Evolutionary conservation across 2,888 invertebrate genomes (phyloP).

Genomic region (Pycnomerus fuliginosus): DNA sequence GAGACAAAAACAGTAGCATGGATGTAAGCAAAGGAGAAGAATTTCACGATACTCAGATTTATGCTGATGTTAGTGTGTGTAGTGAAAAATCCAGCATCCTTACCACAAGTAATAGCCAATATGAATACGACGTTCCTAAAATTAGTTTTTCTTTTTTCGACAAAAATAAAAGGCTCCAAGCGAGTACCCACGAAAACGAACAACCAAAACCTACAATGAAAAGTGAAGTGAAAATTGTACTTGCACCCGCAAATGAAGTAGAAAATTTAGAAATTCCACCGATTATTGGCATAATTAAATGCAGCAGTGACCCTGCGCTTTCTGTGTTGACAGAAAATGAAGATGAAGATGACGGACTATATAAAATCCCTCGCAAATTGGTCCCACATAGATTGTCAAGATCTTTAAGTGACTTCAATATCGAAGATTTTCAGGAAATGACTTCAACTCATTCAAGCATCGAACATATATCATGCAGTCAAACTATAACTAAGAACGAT

Average conservation of each 20-base stretch:
- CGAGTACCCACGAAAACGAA: constrained; percentile 3
- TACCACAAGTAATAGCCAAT: constrained; percentile 27
- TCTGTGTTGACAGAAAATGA: constrained; percentile 24
- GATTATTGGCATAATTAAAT: constrained; percentile 37
- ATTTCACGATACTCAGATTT: constrained; percentile 29
- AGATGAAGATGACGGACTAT: constrained; percentile 42
- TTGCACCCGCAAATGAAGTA: constrained; percentile 40
- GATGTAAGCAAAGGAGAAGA: constrained; percentile 27
- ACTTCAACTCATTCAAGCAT: constrained; percentile 44
- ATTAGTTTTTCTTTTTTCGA: constrained; percentile 52
- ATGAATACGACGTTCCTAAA: constrained; percentile 50
- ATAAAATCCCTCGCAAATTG: constrained; percentile 48
- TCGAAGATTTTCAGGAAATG: constrained; percentile 32
- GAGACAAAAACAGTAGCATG: constrained; percentile 27
- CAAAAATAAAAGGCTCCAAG: constrained; percentile 19
- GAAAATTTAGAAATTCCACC: constrained; percentile 29
- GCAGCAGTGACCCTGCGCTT: constrained; percentile 49
- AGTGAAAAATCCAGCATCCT: constrained; percentile 22
- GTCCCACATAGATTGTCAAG: constrained; percentile 41
- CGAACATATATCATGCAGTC: constrained; percentile 49
- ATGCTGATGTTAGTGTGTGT: constrained; percentile 30
- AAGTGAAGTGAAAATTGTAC: constrained; percentile 43
- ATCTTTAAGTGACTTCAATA: constrained; percentile 47
- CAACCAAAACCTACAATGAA: constrained; percentile 20
- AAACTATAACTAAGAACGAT: constrained; percentile 29